Conservation (phyloP, 2,797 vertebrate genomes). For the Anas acuta region DNA sequence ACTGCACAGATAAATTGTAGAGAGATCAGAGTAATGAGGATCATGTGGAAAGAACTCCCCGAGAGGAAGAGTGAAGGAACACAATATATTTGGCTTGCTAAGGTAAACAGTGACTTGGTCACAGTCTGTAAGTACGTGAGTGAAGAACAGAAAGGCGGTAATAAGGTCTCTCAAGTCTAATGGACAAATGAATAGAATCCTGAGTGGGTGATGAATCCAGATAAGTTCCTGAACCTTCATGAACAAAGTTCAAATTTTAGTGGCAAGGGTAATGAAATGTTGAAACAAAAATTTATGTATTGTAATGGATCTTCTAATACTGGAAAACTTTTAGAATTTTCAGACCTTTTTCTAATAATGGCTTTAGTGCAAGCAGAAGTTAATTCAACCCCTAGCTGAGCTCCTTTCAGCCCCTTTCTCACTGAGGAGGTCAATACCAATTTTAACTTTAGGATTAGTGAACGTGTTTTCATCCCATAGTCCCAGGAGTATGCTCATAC, state of each 20-base stretch:
- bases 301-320: neutral
- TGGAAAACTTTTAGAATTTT: neutral
- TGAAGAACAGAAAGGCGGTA: neutral
- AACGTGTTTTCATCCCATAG: neutral
- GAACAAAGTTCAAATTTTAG: neutral
- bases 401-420: neutral
- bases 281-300: neutral
- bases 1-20: neutral
- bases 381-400: neutral
- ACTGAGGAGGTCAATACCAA: neutral
- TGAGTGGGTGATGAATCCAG: neutral
- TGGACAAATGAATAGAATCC: neutral
- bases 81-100: neutral
- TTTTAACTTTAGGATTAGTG: slow-evolving; percentile 33
- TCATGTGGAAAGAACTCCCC: neutral
- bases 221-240: neutral
- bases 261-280: neutral
- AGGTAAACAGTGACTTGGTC: neutral
- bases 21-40: neutral
- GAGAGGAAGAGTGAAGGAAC: neutral
- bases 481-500: neutral
- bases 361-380: neutral
- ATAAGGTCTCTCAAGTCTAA: neutral
- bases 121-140: neutral
- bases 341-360: slow-evolving; percentile 11